A percentile compares a stretch with the other conserved stretches of the same genome.
phyloP scores from a whole-genome alignment of 2,888 invertebrate genomes.

The Lithophane semibrunnea region DNA sequence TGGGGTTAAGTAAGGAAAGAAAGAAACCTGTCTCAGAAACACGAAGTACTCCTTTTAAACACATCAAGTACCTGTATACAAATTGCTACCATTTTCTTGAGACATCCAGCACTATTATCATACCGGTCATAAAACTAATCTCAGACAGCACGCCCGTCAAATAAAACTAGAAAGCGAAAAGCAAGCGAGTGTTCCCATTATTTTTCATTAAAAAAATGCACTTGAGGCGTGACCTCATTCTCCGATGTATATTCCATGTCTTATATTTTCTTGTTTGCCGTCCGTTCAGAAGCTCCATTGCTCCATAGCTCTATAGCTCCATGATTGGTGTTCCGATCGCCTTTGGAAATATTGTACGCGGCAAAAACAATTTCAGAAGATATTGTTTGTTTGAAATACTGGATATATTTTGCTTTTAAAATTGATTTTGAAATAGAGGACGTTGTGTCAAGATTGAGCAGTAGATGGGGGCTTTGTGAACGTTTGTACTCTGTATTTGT shows the following conservation, averaged over 20 bases:
- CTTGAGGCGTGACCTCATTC: slow-evolving; percentile 67
- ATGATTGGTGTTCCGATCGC: slow-evolving; percentile 68
- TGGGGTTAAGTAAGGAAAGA: background rate
- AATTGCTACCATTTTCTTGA: slow-evolving; percentile 3
- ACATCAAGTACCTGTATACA: background rate
- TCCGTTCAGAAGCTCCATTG: slow-evolving; percentile 59
- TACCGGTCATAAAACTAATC: slow-evolving; percentile 50
- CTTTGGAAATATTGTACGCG: slow-evolving; percentile 64
- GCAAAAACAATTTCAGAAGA: slow-evolving; percentile 68
- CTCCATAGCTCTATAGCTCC: slow-evolving; percentile 52
- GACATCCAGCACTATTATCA: slow-evolving; percentile 14
- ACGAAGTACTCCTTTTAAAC: background rate
- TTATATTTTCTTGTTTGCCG: slow-evolving; percentile 68
- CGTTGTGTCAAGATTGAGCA: slow-evolving; percentile 67
- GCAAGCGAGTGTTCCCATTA: slow-evolving; percentile 63
- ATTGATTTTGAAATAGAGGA: slow-evolving; percentile 67
- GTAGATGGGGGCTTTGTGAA: slow-evolving; percentile 56
- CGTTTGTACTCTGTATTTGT: slow-evolving; percentile 46
- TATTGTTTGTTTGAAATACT: slow-evolving; percentile 68
- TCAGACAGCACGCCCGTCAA: slow-evolving; percentile 56
- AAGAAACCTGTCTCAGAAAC: background rate
- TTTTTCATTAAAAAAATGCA: slow-evolving; percentile 68
- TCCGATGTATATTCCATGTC: slow-evolving; percentile 66
- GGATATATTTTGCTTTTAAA: slow-evolving; percentile 68
- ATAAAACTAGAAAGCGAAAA: slow-evolving; percentile 60